Base-by-base conservation (phyloP, 1,140 invertebrate species). In the Sweltsa coloradensis region DNA sequence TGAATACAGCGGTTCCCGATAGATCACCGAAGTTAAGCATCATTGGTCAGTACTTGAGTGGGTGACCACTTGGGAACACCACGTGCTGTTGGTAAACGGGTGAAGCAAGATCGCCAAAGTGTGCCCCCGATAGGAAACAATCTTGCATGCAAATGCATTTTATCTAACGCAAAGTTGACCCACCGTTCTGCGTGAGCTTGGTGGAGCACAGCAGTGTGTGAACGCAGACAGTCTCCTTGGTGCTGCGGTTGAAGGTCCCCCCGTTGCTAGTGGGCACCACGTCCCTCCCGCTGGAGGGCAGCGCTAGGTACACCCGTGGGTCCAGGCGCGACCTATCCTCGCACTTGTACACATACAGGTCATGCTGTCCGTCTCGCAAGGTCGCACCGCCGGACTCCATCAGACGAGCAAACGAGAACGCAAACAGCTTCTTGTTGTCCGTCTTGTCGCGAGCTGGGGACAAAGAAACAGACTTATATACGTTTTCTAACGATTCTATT, bases 171-270 rank as follows among this genome's bases (percentile, higher is more conserved):
- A 18, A 51, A 43, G n/a, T 2, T 24, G n/a, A 39, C 63, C 64
- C 65, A 86, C 85, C 78, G 60, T 96, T 96, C 62, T 96, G 92
- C 0, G 92, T 96, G 2, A 96, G 68, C 66, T 97, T 97, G 13
- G 92, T 96, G 24, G 92, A 96, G 61, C 90, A 94, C 0, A 96
- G 70, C 7, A 89, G 60, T 0, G 91, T 93, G 48, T 76, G 76
- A 1, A 96, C 74, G 19, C 75, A 77, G n/a, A 92, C 79, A 3
- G 75, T 72, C 66, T 97, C 92, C 62, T 89, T 92, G 13, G 79
- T 74, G 51, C 85, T 91, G 53, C 85, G 73, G 31, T 78, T 76
- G 58, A 89, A 94, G 21, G 77, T 62, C n/a, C 71, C 63, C 46
- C 60, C 59, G 16, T 31, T 14, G 23, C n/a, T 22, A 42, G 25